A percentile compares a stretch with the other conserved stretches of the same genome.
phyloP scores from a whole-genome alignment of 2,888 invertebrate genomes.

The Amorpha juglandis region DNA sequence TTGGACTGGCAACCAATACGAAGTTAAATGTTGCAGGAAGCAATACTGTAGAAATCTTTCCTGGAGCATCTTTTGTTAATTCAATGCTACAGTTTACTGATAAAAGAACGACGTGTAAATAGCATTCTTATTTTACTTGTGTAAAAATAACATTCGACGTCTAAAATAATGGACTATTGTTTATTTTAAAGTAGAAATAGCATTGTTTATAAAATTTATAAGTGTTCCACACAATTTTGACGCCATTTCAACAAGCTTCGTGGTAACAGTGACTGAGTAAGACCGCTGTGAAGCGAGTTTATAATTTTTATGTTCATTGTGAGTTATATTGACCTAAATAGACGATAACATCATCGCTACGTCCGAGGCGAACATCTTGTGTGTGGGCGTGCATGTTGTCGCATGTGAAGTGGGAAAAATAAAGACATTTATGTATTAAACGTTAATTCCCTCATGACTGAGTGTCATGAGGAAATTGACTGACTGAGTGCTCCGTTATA shows the following conservation, averaged over 20 bases:
- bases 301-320: conserved; percentile 66
- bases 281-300: conserved; percentile 38
- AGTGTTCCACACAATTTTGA: conserved; percentile 8
- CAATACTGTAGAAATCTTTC: background rate
- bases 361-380: conserved; percentile 56
- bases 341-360: conserved; percentile 70
- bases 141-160: background rate
- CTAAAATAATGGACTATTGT: background rate
- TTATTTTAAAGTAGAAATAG: conserved; percentile 2
- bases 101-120: background rate
- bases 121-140: background rate
- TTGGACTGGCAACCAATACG: background rate
- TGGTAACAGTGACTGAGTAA: conserved; percentile 24
- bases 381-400: conserved; percentile 66
- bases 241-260: conserved; percentile 18
- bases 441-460: too few species aligned
- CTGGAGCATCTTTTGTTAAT: background rate
- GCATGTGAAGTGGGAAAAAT: conserved; percentile 37
- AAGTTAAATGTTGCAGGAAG: background rate
- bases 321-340: conserved; percentile 79
- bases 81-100: background rate
- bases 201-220: background rate
- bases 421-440: background rate
- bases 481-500: conserved; percentile 3
- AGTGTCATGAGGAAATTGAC: background rate